phyloP scores from a whole-genome alignment of 2,113 vertebrate species.

The Psilopogon haemacephalus region DNA sequence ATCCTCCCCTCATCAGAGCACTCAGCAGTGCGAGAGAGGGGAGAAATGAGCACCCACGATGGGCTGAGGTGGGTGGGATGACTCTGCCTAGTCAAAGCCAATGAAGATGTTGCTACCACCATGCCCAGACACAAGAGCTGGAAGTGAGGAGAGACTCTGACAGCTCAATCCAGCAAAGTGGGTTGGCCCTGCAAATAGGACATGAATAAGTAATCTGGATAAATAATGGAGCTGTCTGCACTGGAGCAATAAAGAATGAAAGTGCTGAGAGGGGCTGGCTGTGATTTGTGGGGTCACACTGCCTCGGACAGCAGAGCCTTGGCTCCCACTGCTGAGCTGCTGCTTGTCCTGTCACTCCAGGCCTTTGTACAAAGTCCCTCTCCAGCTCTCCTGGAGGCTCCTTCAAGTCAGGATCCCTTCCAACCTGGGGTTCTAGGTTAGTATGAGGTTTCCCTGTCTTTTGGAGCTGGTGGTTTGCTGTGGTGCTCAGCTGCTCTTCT shows the following conservation, averaged over 20 bases:
- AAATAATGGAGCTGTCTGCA: slow-evolving; percentile 69
- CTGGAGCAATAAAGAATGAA: slow-evolving; percentile 64
- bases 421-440: neutral
- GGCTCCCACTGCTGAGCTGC: neutral
- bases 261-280: slow-evolving; percentile 52
- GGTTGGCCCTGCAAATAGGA: slow-evolving; percentile 38
- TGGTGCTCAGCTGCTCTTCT: neutral
- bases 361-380: too few relatives aligned
- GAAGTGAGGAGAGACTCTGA: neutral
- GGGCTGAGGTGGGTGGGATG: neutral
- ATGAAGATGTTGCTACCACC: neutral
- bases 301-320: neutral
- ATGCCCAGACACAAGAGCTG: neutral
- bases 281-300: slow-evolving; percentile 56
- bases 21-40: neutral
- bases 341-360: neutral
- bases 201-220: slow-evolving; percentile 64
- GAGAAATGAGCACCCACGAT: rapidly evolving
- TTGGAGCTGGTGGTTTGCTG: neutral
- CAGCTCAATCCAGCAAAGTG: neutral
- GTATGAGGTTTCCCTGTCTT: neutral
- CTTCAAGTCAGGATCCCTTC: too few relatives aligned
- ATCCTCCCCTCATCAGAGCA: neutral
- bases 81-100: neutral
- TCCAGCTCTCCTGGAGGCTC: too few relatives aligned